Evolutionary conservation across 2,888 invertebrate species (phyloP), one percentile per base, ranked within the genome.

Genomic region (Hololepta plana): DNA sequence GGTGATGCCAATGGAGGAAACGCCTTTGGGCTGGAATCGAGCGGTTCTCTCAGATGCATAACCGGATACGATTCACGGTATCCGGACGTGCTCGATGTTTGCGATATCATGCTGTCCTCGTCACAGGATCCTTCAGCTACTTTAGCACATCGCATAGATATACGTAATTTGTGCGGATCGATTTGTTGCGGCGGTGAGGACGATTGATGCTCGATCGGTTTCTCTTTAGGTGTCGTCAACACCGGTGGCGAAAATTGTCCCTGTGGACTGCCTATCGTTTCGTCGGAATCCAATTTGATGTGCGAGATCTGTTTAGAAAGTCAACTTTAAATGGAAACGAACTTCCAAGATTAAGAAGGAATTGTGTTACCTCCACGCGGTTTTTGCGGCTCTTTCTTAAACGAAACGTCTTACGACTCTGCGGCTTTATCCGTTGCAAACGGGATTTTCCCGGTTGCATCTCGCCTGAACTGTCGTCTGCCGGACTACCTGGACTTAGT

Each of bases 371-470:
- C 54, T 81, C 79, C 20, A 70, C 64, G 37, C 70, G 71, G 30
- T 57, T 70, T 44, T 64, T 72, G 42, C 80, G 65, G 49, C 79
- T 80, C 49, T 81, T 77, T 37, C 81, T 65, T 32, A 85, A 64
- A 33, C 88, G 72, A 57, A 93, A 93, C 0, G 91, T 91, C 56
- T 87, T 90, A 42, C 91, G 70, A 20, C 35, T 91, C 46, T 87
- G 90, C 16, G 87, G 90, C 56, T 88, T 91, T 28, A 88, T 77
- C 11, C 93, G 67, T 47, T 93, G 93, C 30, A 93, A 63, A 3
- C 87, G 62, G 15, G 76, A 74, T 46, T 66, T 59, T 53, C 61
- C 51, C 41, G 62, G 53, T 47, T 58, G 55, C 19, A 47, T 62
- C 46, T 68, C 68, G 11, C 70, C 71, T 2, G 72, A 70, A 39